These are phyloP conservation scores for Temnothorax ravouxi DNA, from an alignment of 2,888 invertebrate species.

Conservation along the genomic window DNA sequence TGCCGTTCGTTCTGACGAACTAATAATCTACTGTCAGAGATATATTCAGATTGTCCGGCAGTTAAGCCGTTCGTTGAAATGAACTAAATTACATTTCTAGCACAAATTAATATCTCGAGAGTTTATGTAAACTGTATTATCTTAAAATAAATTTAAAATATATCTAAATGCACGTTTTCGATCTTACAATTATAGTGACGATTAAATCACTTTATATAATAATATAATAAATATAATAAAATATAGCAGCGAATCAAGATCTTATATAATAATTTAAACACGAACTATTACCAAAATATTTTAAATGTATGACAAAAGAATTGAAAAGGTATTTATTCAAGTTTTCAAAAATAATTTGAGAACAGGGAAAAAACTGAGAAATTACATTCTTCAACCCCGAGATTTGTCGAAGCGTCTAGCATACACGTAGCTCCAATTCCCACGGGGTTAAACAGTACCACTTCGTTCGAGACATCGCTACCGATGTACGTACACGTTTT, in stretches of 20 bases:
- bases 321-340: neutral
- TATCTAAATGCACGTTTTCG: neutral
- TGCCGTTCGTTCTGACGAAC: neutral
- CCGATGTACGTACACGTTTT: conserved; percentile 13
- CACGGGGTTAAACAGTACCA: neutral
- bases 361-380: neutral
- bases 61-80: neutral
- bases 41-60: neutral
- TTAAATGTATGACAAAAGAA: neutral
- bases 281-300: neutral
- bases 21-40: neutral
- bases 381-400: neutral
- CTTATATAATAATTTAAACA: neutral
- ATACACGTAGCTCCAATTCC: neutral
- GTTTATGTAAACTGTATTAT: neutral
- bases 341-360: neutral
- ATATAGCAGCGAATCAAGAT: neutral
- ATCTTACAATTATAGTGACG: neutral
- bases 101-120: neutral
- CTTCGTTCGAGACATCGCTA: neutral
- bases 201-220: neutral
- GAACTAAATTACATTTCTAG: neutral
- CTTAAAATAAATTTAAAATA: neutral
- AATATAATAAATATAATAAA: no score
- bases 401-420: neutral